phyloP scores from a whole-genome alignment of 2,113 vertebrate genomes.

The Chunga burmeisteri region DNA sequence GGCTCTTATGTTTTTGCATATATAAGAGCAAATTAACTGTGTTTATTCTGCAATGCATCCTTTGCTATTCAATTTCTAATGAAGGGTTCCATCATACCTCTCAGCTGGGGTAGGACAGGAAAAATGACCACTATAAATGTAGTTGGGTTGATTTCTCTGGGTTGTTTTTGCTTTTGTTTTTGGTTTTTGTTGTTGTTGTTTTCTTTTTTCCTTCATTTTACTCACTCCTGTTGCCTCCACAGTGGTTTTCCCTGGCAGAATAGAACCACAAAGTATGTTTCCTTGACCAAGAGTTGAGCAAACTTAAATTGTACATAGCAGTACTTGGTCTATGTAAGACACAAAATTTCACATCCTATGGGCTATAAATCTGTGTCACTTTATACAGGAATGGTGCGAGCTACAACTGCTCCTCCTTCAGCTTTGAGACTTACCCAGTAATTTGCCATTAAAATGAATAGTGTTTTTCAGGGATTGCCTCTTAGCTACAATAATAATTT shows the following conservation, averaged over 20 bases:
- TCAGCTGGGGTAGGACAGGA: not conserved
- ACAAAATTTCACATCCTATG: not conserved
- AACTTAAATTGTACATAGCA: not conserved
- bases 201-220: not conserved
- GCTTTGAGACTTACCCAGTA: not conserved
- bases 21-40: not conserved
- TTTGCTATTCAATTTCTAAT: not conserved
- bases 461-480: not conserved
- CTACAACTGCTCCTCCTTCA: not conserved
- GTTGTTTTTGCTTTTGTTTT: not conserved
- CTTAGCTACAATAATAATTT: not conserved
- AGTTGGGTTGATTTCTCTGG: not conserved
- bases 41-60: not conserved
- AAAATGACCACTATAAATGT: not conserved
- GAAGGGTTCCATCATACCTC: not conserved
- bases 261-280: not conserved
- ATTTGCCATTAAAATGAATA: constrained; percentile 26
- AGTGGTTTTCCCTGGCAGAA: not conserved
- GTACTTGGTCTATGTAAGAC: not conserved
- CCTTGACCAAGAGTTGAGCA: not conserved
- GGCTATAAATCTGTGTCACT: not conserved
- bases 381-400: not conserved
- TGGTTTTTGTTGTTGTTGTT: not conserved
- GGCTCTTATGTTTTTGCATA: not conserved
- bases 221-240: not conserved